Evolutionary conservation across 2,113 vertebrate genomes (phyloP).

Genomic region (Nibea coibor): DNA sequence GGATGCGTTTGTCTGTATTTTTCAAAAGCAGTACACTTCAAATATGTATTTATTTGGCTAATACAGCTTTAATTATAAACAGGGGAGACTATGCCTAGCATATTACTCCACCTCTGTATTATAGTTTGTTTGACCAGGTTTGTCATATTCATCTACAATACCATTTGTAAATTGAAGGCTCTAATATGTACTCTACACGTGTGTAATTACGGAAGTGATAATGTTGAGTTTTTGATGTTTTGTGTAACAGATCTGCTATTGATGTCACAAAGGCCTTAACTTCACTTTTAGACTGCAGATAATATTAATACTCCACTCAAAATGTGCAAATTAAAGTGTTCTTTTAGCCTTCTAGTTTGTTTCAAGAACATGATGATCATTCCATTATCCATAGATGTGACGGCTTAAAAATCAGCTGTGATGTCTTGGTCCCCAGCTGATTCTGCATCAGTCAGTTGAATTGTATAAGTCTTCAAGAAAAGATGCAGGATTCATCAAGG

Average conservation of each 20-base stretch:
- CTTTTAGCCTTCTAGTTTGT: background rate
- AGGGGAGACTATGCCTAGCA: background rate
- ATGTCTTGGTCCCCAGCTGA: too few species aligned
- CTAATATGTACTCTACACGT: background rate
- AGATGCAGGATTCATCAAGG: too few species aligned
- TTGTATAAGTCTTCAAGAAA: too few species aligned
- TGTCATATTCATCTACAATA: background rate
- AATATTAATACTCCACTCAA: background rate
- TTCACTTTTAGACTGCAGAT: background rate
- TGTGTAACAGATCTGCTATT: background rate
- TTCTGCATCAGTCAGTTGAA: too few species aligned
- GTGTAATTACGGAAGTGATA: background rate
- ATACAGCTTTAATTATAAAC: background rate
- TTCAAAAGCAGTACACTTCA: background rate
- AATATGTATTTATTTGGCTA: background rate
- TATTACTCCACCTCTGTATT: background rate
- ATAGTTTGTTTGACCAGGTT: background rate
- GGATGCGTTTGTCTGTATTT: conserved; percentile 3
- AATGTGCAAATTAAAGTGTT: background rate
- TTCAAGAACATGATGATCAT: too few species aligned
- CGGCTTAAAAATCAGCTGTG: too few species aligned
- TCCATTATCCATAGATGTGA: too few species aligned
- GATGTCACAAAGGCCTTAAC: too few species aligned
- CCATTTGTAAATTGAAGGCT: background rate
- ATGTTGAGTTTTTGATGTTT: background rate